Evolutionary conservation across 1,140 invertebrate species (phyloP).

Genomic region (Vollenhovia emeryi): DNA sequence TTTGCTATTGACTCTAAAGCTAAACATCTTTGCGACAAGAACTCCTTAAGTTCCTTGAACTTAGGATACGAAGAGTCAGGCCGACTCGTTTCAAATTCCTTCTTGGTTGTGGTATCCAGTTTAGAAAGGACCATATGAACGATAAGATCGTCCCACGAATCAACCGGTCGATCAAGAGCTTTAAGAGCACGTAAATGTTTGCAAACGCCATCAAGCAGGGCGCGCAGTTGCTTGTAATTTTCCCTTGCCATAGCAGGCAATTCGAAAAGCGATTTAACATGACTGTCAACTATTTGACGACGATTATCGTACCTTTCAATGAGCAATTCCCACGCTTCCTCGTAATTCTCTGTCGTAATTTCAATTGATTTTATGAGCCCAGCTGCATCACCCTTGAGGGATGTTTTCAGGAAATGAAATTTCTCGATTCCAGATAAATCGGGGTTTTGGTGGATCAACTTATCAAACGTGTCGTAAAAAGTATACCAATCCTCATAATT

Average conservation of each 20-base stretch:
- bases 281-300: background rate
- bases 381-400: background rate
- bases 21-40: too few species aligned
- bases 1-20: too few species aligned
- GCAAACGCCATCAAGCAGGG: background rate
- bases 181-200: background rate
- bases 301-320: background rate
- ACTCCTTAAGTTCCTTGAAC: background rate
- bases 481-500: background rate
- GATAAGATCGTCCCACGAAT: background rate
- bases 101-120: background rate
- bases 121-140: background rate
- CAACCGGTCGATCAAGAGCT: background rate
- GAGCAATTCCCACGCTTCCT: background rate
- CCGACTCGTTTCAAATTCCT: background rate
- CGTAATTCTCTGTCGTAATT: background rate
- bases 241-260: background rate
- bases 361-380: background rate
- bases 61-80: background rate
- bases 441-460: background rate
- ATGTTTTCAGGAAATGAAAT: too few species aligned
- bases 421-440: background rate
- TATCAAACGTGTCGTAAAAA: background rate
- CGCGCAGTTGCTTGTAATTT: background rate
- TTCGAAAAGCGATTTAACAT: background rate